Base-by-base conservation (phyloP, 2,113 vertebrate genomes). In the Stegastes partitus region DNA sequence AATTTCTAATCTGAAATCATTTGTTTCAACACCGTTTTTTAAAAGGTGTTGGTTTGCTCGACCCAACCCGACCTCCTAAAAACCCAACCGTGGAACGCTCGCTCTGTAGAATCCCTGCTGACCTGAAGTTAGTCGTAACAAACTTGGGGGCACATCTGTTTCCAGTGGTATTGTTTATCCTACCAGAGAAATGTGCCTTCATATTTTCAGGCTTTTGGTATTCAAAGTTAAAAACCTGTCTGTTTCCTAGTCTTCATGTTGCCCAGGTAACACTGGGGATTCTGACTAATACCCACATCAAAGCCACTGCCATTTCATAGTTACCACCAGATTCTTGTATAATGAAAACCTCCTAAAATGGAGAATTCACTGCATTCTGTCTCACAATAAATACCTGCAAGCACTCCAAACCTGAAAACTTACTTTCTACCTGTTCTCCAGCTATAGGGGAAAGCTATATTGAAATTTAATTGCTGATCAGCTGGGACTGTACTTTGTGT, bases 221-320 rank as follows among this genome's bases (percentile, higher is more conserved):
- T 59, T 71, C 63, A 81, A 77, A 57, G 37, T 70, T 55, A 63
- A 80, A 70, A 37, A 44, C 31, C 31, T 59, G 11, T 42, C 11
- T 61, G 22, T 42, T 57, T 68, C 67, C 49, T 62, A 26, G 58
- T 51, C 16, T 37, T 57, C 1, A 0, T 22, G 56, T 80, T 76
- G 55, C 59, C 54, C 19, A 57, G 67, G 55, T 57, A 49, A 62
- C 31, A 45, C 53, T 15, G 34, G 22, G 39, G 69, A 37, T 34
- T 34, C 58, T 55, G 64, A 49, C 49, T 78, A 71, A 62, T 67
- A 47, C 49, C 34, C 2, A 10, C 11, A 71, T 68, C n/a, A 68
- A 57, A 75, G 58, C 39, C 71, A 47, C 26, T 18, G 11, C 51
- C 53, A 23, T 64, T 77, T 50, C 10, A 56, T 26, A 16, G 11